Base-by-base conservation (phyloP, 2,797 vertebrate genomes). In the Arnoldichthys spilopterus region DNA sequence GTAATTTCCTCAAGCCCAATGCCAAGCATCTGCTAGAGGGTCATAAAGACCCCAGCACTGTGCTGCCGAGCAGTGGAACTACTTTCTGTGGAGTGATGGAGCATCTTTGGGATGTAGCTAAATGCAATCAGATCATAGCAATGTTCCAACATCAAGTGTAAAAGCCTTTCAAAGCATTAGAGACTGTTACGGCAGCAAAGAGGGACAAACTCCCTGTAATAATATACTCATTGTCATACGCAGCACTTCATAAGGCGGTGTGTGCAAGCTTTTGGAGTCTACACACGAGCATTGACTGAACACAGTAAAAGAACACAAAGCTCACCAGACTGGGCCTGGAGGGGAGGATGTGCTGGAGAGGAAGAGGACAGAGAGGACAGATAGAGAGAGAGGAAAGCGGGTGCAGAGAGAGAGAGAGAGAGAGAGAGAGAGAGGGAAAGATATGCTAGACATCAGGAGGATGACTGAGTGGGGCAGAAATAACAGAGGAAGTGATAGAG, bases 401-500 rank as follows among this genome's bases (percentile, higher is more conserved):
- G 63, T 47, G 77, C 53, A 74, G 71, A 78, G 62, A 37, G 56
- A 82, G 61, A 53, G 67, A 70, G 37, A 81, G 59, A 56, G 68
- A 45, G 54, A 22, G 16, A 45, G 63, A 56, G 22, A 59, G 56
- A 67, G 18, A 56, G 72, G 53, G 32, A 53, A 37, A n/a, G 58
- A 81, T 76, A 79, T 74, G 24, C 69, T 76, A 70, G 78, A 78
- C 79, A 92, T 86, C 64, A 67, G 85, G 79, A 82, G 84, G 85
- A 86, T 85, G 90, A 89, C 80, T 84, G 83, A 88, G 87, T 87
- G 86, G 84, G 90, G 90, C 88, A 90, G 59, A 91, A 92, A 92
- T 91, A 87, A 91, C 79, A 82, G 86, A 92, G 92, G 93, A 94
- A 93, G 90, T 88, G 89, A 91, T 92, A 90, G 86, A 94, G 93